Base-by-base conservation (phyloP, 2,113 vertebrate genomes). In the Python bivittatus region DNA sequence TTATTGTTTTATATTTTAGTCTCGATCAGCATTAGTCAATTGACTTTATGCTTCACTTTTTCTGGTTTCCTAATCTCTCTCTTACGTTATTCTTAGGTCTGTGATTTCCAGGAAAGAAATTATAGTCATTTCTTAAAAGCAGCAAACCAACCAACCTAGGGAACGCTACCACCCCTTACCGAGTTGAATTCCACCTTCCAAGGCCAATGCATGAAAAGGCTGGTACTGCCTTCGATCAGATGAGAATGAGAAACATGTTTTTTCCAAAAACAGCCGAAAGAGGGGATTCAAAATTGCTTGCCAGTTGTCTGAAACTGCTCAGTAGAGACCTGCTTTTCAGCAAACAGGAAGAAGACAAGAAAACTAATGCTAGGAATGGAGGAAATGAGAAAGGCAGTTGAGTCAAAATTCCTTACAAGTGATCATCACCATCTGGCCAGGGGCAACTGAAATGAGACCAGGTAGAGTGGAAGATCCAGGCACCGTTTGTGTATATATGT, bases 401-500 rank as follows among this genome's bases (percentile, higher is more conserved):
- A 60, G 38, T 33, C 53, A 7, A 86, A 25, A 88, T 33, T 72
- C 88, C 44, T 72, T n/a, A 6, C 33, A 27, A 23, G 89, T 3
- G 91, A 17, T 86, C 92, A 95, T 60, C 88, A 79, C 7, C 64
- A 79, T 22, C 29, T 22, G 27, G 10, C 61, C 27, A 27, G 58
- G 33, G 23, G 25, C 20, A 72, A 89, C 83, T n/a, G 83, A 90
- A 91, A 86, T 9, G 84, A n/a, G 61, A 68, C 10, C 64, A 68
- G 29, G 29, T 68, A 68, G n/a, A 6, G 11, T n/a, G 64, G 1
- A 68, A 68, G 29, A 68, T 68, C 15, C 27, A 1, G 4, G 29
- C 29, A 68, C 64, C 15, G 93, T 93, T 93, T 92, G 94, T 96
- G 93, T 23, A 58, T 86, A 93, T 88, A 58, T 93, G 48, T 38